Conservation (phyloP, 2,888 invertebrate species). For the Heliconius ethilla region DNA sequence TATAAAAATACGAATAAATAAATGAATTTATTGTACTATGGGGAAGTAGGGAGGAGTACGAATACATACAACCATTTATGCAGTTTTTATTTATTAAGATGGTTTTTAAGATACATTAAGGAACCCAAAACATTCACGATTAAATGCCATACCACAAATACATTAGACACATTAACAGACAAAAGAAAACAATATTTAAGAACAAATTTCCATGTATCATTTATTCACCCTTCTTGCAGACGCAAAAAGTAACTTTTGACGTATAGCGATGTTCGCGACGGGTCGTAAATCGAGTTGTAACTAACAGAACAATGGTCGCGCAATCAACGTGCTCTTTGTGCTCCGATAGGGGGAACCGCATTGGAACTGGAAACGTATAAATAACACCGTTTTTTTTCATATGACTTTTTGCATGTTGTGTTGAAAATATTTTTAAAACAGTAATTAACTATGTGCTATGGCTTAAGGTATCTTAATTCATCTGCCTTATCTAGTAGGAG, state of each 20-base stretch:
- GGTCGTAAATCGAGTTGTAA: conserved; percentile 36
- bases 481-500: no score
- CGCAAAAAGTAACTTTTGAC: conserved; percentile 19
- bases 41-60: no score
- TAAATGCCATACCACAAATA: neutral
- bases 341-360: conserved; percentile 24
- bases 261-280: conserved; percentile 28
- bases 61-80: no score
- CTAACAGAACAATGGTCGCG: conserved; percentile 38
- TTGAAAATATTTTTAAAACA: neutral
- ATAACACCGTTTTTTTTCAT: conserved; percentile 8
- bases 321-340: conserved; percentile 37
- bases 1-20: no score
- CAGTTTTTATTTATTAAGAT: no score
- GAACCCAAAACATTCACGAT: neutral
- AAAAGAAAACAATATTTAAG: neutral
- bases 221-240: conserved; percentile 25
- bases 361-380: conserved; percentile 25
- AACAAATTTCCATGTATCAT: neutral
- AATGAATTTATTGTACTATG: no score
- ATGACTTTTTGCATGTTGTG: neutral
- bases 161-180: neutral
- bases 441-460: neutral
- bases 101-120: no score
- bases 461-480: neutral